A percentile compares a stretch with the other conserved stretches of the same genome.
Conservation (phyloP, 2,113 vertebrate species). For the Saguinus imperator region DNA sequence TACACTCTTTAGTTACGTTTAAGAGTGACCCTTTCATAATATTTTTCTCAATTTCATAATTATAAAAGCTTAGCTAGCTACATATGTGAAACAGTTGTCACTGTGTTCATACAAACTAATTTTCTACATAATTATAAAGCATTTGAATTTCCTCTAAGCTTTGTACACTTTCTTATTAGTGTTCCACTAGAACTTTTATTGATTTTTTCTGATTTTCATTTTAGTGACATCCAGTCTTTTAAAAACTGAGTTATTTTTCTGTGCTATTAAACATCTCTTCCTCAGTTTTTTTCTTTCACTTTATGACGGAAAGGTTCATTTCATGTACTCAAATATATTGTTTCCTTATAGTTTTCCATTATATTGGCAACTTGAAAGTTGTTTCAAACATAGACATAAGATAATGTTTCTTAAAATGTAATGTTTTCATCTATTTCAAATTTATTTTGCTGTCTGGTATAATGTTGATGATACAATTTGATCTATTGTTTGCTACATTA, state of each 20-base stretch:
- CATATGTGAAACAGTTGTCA: neutral
- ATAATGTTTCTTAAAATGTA: neutral
- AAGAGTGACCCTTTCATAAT: neutral
- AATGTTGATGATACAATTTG: neutral
- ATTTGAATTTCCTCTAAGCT: neutral
- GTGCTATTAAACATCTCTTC: neutral
- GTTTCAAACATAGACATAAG: neutral
- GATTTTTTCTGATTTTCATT: constrained; percentile 6
- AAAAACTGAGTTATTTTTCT: neutral
- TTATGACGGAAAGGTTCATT: neutral
- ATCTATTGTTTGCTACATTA: neutral
- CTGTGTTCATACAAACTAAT: constrained; percentile 6
- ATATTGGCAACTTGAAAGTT: neutral
- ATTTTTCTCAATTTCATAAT: neutral
- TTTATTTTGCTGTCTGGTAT: neutral
- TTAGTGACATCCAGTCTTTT: neutral
- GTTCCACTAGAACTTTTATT: neutral
- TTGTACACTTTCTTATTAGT: neutral
- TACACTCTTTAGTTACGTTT: neutral
- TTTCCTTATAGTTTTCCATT: neutral
- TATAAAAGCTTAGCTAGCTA: neutral
- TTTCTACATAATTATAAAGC: neutral
- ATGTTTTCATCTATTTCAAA: neutral
- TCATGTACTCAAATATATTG: neutral
- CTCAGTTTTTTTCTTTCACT: neutral